Base-by-base conservation (phyloP, 2,888 invertebrate species). In the Eristalinus sepulchralis region DNA sequence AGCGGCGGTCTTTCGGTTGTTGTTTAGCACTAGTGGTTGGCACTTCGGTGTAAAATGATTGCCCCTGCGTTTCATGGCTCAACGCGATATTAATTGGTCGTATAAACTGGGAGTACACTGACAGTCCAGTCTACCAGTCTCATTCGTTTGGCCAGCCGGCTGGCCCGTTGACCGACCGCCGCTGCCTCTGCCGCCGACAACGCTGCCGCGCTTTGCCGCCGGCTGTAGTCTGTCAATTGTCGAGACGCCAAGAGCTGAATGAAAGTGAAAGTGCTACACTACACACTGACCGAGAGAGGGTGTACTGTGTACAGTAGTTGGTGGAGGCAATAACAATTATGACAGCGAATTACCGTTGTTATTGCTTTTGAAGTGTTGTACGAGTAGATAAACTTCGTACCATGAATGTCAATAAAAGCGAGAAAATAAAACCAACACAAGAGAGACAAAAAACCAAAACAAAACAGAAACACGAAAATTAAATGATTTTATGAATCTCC, bases 331-430 rank as follows among this genome's bases (percentile, higher is more conserved):
- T 80, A 84, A 84, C 62, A 71, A 71, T 80, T 76, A 80, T 84
- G 71, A 75, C 67, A 72, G 68, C 68, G 24, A 55, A 63, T 31
- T 73, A 24, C 53, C 34, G 63, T 67, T 72, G 47, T 76, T 67
- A 68, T 63, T 82, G 66, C 60, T 71, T 67, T 55, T 27, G 63
- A 75, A 81, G 57, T 57, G 57, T 24, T 83, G 71, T 59, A 27
- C 27, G 27, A 27, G 27, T 27, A 80, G 75, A 84, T 80, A 84
- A 67, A 78, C 75, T 72, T 75, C 34, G 36, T 79, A 60, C 27
- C 60, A 64, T 75, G 73, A 79, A 72, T 85, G 85, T 78, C 85
- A 85, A 85, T 85, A 82, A 82, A 85, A 85, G 34, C 22, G 57
- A 10, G n/a, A 33, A 59, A 63, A 53, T 22, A 78, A 57, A 63